Base-by-base conservation (phyloP, 1,140 invertebrate genomes). In the Temnothorax nylanderi region DNA sequence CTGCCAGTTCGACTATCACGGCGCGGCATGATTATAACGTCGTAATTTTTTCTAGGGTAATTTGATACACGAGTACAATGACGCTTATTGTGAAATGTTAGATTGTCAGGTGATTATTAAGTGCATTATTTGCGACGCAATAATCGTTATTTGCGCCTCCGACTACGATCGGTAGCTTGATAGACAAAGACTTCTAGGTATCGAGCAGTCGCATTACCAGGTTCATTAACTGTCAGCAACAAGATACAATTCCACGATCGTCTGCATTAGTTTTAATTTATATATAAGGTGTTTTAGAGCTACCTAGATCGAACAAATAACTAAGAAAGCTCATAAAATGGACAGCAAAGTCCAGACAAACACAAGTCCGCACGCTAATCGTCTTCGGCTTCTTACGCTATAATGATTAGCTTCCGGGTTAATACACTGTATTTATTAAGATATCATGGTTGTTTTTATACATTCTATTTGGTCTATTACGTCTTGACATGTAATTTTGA, bases 41-140 rank as follows among this genome's bases (percentile, higher is more conserved):
- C 32, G 49, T 21, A 41, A 47, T 85, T 16, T 85, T 71, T 67
- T 67, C 0, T 67, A 44, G 18, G 62, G 1, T 34, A 75, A 78
- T 86, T 32, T 5, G n/a, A 65, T 54, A 54, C 60, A 54, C 11
- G 8, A 13, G 21, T 26, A 13, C 18, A 37, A 37, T 49, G 1
- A 44, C 41, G n/a, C 1, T 62, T 3, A 26, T 47, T 71, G 13
- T 47, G 2, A 44, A 49, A 26, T 75, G 60, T 62, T 74, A 62
- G 16, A 56, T 56, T 49, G 7, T 13, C 7, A 47, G 3, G 32
- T 0, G 6, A 41, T 69, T 13, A 26, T 37, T 77, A 41, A 54
- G 49, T 34, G 10, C 54, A 21, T 44, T 62, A 18, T 10, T 65
- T 21, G 6, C 6, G 10, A 13, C 26, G 32, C 6, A 3, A 75